Evolutionary conservation across 2,888 invertebrate species (phyloP), one percentile per base, ranked within the genome.

Genomic region (Mesorhabditis spiculigera): DNA sequence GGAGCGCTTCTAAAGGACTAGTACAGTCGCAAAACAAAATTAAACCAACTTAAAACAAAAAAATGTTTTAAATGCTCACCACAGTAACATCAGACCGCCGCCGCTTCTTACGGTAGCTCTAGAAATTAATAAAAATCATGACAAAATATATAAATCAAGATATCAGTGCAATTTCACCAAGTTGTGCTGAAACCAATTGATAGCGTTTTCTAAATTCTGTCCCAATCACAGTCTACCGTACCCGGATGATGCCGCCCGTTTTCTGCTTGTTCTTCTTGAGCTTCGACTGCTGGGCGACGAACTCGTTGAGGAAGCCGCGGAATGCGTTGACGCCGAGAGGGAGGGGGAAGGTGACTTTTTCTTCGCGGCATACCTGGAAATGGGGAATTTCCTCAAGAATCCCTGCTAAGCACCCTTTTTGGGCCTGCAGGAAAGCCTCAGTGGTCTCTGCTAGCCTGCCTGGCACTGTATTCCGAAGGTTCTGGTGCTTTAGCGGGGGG

Each of bases 301-400:
- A 95, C 87, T 95, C 95, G 87, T 95, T 94, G 90, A 96, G 92
- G 87, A 94, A 96, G 16, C 95, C 95, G 28, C 95, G 89, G 68
- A 95, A 95, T 6, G 94, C 94, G 87, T 95, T 95, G 4, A 95
- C 93, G 0, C 94, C 94, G 92, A 95, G 92, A 0, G 93, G 94
- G 45, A 93, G 92, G 0, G 94, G 94, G 80, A 95, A 92, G n/a
- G 93, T 92, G 75, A 87, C 90, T 78, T 90, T 89, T 63, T 80
- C 79, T 66, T 78, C 79, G 45, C 69, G 67, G 67, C 77, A 80
- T 28, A 66, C 69, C 69, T 65, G 28, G n/a, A 5, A 65, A 64
- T 16, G 6, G 13, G 1, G 1, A 13, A 13, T 2, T 50, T 13
- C n/a, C n/a, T 50, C 8, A 13, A n/a, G 8, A 50, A 13, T 68